phyloP scores from a whole-genome alignment of 2,888 invertebrate species.

The Hymenopus coronatus region DNA sequence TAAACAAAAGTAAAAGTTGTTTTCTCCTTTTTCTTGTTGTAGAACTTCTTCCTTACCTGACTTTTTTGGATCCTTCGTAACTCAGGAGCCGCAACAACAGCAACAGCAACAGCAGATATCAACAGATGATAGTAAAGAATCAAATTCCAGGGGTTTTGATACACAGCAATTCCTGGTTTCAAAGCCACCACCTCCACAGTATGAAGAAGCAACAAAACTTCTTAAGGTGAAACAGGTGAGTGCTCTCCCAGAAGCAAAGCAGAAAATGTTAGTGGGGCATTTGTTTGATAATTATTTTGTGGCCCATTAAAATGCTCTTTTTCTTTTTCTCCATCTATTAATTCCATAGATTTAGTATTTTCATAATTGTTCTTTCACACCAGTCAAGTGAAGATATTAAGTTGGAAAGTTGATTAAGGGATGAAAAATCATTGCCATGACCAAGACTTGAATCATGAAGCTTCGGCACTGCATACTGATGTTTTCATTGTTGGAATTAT shows the following conservation, averaged over 20 bases:
- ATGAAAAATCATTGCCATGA: too few species aligned
- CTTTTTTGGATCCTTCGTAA: slow-evolving; percentile 50
- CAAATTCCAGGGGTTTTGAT: slow-evolving; percentile 34
- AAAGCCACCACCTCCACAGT: slow-evolving; percentile 64
- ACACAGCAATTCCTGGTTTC: slow-evolving; percentile 40
- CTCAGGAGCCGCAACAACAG: slow-evolving; percentile 7
- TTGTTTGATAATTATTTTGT: too few species aligned
- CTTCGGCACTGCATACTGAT: too few species aligned
- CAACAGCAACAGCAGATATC: neutral
- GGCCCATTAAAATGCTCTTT: too few species aligned
- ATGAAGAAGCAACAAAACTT: slow-evolving; percentile 67
- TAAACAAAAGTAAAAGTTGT: neutral
- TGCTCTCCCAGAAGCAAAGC: neutral
- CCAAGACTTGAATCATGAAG: too few species aligned
- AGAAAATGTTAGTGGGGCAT: too few species aligned
- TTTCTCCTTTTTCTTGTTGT: neutral
- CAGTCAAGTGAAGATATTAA: too few species aligned
- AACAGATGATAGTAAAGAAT: neutral
- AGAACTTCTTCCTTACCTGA: slow-evolving; percentile 58
- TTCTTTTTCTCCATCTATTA: too few species aligned
- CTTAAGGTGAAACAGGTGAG: slow-evolving; percentile 47
- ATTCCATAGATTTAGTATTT: too few species aligned
- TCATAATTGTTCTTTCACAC: too few species aligned
- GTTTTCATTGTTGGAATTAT: too few species aligned
- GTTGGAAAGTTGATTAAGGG: too few species aligned